phyloP scores from a whole-genome alignment of 2,113 vertebrate species.

The Trematocara macrostoma region DNA sequence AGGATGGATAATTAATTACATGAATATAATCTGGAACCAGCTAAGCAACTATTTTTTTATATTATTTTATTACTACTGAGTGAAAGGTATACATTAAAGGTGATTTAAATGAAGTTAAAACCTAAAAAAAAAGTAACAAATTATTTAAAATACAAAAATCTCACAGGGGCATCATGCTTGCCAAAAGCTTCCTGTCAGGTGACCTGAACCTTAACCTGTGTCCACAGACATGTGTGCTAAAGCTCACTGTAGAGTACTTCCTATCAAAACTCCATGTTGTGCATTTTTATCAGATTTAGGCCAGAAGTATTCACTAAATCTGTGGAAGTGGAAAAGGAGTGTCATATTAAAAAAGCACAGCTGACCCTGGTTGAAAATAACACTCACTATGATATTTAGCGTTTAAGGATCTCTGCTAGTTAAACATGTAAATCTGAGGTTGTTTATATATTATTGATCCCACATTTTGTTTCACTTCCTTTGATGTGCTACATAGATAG shows the following conservation, averaged over 20 bases:
- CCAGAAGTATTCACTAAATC: not conserved
- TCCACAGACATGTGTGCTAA: not conserved
- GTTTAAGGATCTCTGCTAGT: not conserved
- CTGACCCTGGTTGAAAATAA: not conserved
- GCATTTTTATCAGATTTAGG: not conserved
- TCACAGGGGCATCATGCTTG: not conserved
- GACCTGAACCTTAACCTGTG: not conserved
- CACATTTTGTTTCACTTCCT: not conserved
- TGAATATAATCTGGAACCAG: not conserved
- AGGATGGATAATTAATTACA: not conserved
- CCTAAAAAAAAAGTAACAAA: not conserved
- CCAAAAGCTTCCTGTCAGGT: not conserved
- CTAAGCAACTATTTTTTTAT: accelerated
- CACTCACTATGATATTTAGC: not conserved
- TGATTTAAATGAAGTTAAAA: not conserved
- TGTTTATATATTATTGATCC: not conserved
- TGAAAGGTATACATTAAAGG: not conserved
- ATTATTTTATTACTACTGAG: not conserved
- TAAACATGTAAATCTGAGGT: not conserved
- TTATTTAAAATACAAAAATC: not conserved
- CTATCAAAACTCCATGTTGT: not conserved
- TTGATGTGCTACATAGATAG: not conserved
- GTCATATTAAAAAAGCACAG: not conserved
- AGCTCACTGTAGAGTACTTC: not conserved
- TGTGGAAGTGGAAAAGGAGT: not conserved